Evolutionary conservation across 2,113 vertebrate genomes (phyloP).

Genomic region (Paedocypris sp.): DNA sequence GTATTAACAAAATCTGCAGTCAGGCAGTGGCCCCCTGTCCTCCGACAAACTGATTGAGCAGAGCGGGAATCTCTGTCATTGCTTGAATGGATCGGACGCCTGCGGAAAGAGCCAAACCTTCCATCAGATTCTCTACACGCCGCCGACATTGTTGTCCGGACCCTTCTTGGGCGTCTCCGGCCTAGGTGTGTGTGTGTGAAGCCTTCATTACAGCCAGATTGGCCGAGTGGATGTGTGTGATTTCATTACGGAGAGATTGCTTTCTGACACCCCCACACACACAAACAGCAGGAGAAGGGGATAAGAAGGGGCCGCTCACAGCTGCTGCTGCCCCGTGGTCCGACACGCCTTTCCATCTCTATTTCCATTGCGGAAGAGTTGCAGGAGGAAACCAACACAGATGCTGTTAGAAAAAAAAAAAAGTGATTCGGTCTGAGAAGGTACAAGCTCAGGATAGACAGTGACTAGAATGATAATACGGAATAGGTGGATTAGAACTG

Average conservation of each 20-base stretch:
- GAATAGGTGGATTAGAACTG: too few species aligned
- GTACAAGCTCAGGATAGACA: too few species aligned
- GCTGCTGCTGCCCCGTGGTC: slow-evolving; percentile 20
- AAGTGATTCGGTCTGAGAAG: too few species aligned
- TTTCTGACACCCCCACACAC: slow-evolving; percentile 20
- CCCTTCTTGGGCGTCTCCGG: slow-evolving; percentile 1
- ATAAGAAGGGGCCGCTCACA: slow-evolving; percentile 9
- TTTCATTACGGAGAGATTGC: slow-evolving; percentile 42
- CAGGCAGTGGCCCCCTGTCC: not conserved
- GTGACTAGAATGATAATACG: not conserved
- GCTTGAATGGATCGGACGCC: slow-evolving; percentile 11
- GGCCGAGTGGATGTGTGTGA: slow-evolving; percentile 33
- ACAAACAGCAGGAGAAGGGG: not conserved
- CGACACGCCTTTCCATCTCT: slow-evolving; percentile 30
- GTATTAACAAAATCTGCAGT: not conserved
- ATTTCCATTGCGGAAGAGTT: slow-evolving; percentile 22
- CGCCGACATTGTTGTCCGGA: slow-evolving; percentile 9
- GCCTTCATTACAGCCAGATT: slow-evolving; percentile 34
- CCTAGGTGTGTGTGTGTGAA: slow-evolving; percentile 28
- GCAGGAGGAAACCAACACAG: not conserved
- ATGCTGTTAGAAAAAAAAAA: too few species aligned
- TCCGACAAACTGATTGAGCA: slow-evolving; percentile 14
- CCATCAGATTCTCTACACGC: not conserved
- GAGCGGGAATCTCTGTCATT: not conserved
- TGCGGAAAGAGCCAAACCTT: not conserved